Percentiles rank a stretch among this genome's conserved stretches.
phyloP scores from a whole-genome alignment of 2,888 invertebrate species.

The Leptothorax acervorum region DNA sequence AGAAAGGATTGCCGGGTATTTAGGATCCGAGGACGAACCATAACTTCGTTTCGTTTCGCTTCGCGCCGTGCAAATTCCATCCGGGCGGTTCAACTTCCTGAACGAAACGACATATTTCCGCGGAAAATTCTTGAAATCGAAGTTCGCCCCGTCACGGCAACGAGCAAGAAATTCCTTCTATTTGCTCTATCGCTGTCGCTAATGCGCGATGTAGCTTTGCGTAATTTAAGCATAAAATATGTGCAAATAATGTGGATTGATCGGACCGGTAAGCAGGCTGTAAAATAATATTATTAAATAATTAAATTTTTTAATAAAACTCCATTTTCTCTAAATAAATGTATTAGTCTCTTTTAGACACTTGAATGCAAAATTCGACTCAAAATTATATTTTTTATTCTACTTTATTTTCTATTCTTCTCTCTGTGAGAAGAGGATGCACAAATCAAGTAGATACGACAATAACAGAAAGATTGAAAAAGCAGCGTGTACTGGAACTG shows the following conservation, averaged over 20 bases:
- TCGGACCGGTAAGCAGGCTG: neutral
- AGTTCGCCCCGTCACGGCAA: slow-evolving; percentile 56
- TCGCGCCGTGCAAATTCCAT: slow-evolving; percentile 50
- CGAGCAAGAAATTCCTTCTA: slow-evolving; percentile 17
- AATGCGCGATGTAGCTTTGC: neutral
- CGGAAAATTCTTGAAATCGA: slow-evolving; percentile 60
- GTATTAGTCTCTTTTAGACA: neutral
- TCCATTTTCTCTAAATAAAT: neutral
- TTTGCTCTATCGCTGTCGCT: neutral
- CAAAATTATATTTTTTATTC: neutral
- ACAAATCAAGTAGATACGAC: neutral
- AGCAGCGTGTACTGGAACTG: slow-evolving; percentile 6
- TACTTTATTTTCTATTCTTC: neutral
- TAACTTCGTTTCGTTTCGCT: slow-evolving; percentile 69
- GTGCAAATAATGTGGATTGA: neutral
- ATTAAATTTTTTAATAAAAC: neutral
- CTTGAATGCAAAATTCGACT: neutral
- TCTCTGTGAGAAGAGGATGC: neutral
- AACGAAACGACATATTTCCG: slow-evolving; percentile 68
- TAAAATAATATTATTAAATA: neutral
- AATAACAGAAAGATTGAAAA: slow-evolving; percentile 9
- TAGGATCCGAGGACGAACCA: slow-evolving; percentile 57
- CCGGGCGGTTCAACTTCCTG: slow-evolving; percentile 58
- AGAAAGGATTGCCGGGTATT: slow-evolving; percentile 67
- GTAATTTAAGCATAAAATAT: slow-evolving; percentile 2